Percentiles rank a stretch among this genome's conserved stretches.
These are phyloP conservation scores for Psittacara wagleri DNA, from an alignment of 2,113 vertebrate genomes.

Conservation along the genomic window DNA sequence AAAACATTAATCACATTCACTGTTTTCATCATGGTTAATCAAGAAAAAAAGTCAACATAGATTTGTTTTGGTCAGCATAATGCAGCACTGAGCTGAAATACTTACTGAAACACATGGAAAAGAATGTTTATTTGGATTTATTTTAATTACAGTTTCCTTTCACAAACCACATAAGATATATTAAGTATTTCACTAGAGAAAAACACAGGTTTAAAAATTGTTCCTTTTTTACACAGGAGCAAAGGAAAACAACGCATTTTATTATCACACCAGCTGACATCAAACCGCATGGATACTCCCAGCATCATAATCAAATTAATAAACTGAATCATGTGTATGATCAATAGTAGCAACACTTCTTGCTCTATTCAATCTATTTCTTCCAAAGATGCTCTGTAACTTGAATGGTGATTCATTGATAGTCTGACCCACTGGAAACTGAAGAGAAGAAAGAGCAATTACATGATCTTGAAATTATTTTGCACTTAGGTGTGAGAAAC, in stretches of 20 bases:
- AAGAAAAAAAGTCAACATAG: background rate
- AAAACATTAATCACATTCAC: background rate
- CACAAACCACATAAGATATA: background rate
- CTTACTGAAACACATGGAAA: background rate
- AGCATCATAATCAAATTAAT: background rate
- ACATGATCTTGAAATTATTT: background rate
- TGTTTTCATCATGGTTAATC: background rate
- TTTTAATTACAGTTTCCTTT: background rate
- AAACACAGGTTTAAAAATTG: background rate
- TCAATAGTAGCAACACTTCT: background rate
- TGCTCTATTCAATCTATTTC: background rate
- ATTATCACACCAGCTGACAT: background rate
- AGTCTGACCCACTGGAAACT: background rate
- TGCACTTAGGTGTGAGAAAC: background rate
- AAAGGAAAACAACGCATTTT: background rate
- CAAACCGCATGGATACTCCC: background rate
- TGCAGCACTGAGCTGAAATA: background rate
- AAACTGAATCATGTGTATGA: background rate
- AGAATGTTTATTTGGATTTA: background rate
- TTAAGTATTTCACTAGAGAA: background rate
- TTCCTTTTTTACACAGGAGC: background rate
- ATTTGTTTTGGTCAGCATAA: background rate
- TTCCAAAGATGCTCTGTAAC: background rate
- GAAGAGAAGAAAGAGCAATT: background rate
- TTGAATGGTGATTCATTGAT: background rate